phyloP scores from a whole-genome alignment of 1,140 invertebrate species.

The Orius insidiosus region DNA sequence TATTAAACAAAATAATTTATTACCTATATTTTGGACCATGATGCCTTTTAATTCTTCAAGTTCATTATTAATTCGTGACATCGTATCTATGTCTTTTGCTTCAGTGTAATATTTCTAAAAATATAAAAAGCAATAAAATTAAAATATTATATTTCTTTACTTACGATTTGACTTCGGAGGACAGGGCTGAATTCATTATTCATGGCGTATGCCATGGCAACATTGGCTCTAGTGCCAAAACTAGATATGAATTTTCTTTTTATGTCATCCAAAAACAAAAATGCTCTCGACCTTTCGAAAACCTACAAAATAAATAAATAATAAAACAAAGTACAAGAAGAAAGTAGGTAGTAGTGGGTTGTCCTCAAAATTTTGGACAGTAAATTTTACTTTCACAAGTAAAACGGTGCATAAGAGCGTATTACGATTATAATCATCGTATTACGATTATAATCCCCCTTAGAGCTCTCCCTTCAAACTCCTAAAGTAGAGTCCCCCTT shows the following conservation, averaged over 20 bases:
- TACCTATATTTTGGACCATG: slow-evolving; percentile 90
- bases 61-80: slow-evolving; percentile 74
- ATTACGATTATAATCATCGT: no score
- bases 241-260: slow-evolving; percentile 67
- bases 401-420: no score
- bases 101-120: slow-evolving; percentile 67
- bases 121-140: slow-evolving; percentile 3
- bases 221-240: slow-evolving; percentile 64
- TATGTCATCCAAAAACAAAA: slow-evolving; percentile 76
- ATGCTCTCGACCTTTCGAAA: slow-evolving; percentile 80
- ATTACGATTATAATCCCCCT: no score
- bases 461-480: no score
- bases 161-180: slow-evolving; percentile 72
- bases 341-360: no score
- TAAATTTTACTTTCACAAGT: no score
- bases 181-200: slow-evolving; percentile 79
- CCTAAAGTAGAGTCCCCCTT: no score
- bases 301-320: slow-evolving; percentile 43
- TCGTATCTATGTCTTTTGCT: slow-evolving; percentile 61
- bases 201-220: slow-evolving; percentile 82
- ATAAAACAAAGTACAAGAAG: slow-evolving; percentile 14
- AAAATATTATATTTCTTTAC: not conserved
- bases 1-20: slow-evolving; percentile 17
- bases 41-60: slow-evolving; percentile 89
- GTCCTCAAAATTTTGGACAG: no score